Percentiles rank a stretch among this genome's conserved stretches.
These are phyloP conservation scores for Nothocercus nigrocapillus DNA, from an alignment of 2,113 vertebrate species.

Conservation along the genomic window DNA sequence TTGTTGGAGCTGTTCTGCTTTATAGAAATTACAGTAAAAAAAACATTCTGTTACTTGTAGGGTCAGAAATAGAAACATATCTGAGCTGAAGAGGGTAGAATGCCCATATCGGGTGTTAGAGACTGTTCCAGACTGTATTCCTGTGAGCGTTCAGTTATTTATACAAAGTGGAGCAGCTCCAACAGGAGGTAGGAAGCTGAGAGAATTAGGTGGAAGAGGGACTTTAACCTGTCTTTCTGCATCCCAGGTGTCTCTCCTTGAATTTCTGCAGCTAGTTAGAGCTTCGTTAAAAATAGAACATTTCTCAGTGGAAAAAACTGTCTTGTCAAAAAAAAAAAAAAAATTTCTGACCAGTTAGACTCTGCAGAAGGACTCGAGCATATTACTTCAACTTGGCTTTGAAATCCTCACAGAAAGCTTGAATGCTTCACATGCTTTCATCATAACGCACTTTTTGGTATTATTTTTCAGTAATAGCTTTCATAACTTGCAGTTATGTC, in stretches of 20 bases:
- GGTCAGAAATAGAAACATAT: conserved; percentile 18
- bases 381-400: neutral
- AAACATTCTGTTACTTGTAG: neutral
- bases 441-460: neutral
- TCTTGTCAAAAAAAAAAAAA: neutral
- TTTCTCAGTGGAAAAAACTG: conserved; percentile 33
- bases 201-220: conserved; percentile 46
- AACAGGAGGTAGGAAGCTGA: conserved; percentile 33
- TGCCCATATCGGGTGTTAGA: neutral
- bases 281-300: conserved; percentile 26
- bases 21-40: neutral
- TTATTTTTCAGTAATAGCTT: neutral
- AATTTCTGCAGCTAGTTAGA: conserved; percentile 3
- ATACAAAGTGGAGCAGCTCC: conserved; percentile 65
- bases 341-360: neutral
- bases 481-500: neutral
- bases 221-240: neutral
- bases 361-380: neutral
- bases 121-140: neutral
- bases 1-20: neutral
- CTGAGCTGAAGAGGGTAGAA: neutral
- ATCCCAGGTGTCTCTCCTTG: conserved; percentile 31
- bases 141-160: conserved; percentile 39
- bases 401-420: neutral
- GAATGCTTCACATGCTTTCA: neutral